Conservation (phyloP, 2,888 invertebrate species). For the Eristalinus aeneus region DNA sequence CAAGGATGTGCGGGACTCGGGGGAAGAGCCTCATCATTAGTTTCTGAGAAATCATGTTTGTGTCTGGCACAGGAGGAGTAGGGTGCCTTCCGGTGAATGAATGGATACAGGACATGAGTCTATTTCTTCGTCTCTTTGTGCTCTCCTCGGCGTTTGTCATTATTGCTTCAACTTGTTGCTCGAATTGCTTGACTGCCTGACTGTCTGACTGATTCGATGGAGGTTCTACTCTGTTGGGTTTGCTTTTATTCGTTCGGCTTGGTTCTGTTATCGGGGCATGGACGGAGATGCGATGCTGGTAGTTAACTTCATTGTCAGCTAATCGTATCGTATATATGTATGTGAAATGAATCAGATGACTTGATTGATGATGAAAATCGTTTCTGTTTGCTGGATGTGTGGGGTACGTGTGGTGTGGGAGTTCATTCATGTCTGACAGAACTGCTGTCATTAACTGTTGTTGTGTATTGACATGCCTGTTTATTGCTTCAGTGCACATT, state of each 20-base stretch:
- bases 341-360: constrained; percentile 2
- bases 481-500: neutral
- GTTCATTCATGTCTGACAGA: neutral
- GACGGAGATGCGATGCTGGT: neutral
- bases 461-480: neutral
- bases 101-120: neutral
- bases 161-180: constrained; percentile 3
- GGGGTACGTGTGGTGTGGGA: neutral
- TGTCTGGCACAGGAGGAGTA: neutral
- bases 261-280: neutral
- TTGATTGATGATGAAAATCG: neutral
- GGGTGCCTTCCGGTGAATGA: neutral
- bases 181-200: neutral
- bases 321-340: neutral
- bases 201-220: neutral
- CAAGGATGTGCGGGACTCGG: neutral
- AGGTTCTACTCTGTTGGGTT: neutral
- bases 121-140: neutral
- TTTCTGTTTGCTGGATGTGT: neutral
- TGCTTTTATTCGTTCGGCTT: neutral
- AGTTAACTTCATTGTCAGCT: constrained; percentile 3
- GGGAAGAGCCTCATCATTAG: neutral
- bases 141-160: neutral
- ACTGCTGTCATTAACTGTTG: neutral
- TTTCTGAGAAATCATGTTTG: neutral